Evolutionary conservation across 2,113 vertebrate species (phyloP).

Genomic region (Rhipidura dahli): DNA sequence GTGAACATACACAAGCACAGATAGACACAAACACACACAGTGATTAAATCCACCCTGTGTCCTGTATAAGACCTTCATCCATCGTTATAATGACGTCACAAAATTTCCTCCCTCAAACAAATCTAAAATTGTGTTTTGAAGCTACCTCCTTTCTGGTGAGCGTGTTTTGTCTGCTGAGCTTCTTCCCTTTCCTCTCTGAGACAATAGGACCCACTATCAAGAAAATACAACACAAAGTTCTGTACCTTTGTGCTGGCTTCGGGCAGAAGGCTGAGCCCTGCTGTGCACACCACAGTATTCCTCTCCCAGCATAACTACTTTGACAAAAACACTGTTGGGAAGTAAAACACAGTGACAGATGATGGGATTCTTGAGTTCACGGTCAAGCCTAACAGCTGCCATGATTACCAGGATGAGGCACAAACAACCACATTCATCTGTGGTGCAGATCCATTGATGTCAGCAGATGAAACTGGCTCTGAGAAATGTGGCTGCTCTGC

Average conservation of each 20-base stretch:
- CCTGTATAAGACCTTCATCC: not conserved
- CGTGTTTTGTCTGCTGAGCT: not conserved
- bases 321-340: not conserved
- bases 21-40: not conserved
- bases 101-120: not conserved
- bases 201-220: not conserved
- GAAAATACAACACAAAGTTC: not conserved
- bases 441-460: not conserved
- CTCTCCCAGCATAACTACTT: not conserved
- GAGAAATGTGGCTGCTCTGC: not conserved
- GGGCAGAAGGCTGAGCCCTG: not conserved
- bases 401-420: not conserved
- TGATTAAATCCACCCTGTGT: not conserved
- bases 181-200: not conserved
- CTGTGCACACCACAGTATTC: not conserved
- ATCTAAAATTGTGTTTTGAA: not conserved
- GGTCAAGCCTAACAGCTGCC: conserved; percentile 26
- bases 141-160: not conserved
- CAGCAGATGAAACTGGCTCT: not conserved
- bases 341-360: not conserved
- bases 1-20: not conserved
- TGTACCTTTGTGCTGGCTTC: not conserved
- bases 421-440: conserved; percentile 11
- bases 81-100: fast-evolving
- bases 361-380: not conserved